Conservation (phyloP, 2,888 invertebrate species). For the Xestoiulus laeticollis region DNA sequence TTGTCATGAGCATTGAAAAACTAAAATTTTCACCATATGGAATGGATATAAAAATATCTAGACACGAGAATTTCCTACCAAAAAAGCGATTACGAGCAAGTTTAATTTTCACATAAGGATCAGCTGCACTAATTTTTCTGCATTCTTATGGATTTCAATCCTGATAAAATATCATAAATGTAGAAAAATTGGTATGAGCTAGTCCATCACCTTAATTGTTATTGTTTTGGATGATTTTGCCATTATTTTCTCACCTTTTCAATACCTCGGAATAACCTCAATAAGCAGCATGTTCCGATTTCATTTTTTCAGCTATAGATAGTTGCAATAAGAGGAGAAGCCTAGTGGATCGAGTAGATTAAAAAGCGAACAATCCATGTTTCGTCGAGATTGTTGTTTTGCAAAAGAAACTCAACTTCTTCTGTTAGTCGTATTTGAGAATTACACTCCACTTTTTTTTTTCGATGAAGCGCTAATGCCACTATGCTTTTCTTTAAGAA, state of each 20-base stretch:
- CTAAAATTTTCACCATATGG: neutral
- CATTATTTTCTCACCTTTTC: neutral
- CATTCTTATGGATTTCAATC: too few relatives aligned
- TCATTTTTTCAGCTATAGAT: neutral
- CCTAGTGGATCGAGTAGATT: neutral
- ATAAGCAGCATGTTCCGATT: neutral
- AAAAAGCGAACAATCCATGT: conserved; percentile 21
- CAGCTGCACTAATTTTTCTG: too few relatives aligned
- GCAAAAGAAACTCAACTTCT: neutral
- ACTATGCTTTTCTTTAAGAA: neutral
- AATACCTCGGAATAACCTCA: neutral
- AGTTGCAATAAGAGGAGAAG: neutral
- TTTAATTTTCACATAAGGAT: too few relatives aligned
- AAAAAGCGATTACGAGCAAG: too few relatives aligned
- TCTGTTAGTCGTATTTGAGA: neutral
- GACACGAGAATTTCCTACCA: too few relatives aligned
- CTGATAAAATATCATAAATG: too few relatives aligned
- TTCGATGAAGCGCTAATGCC: neutral
- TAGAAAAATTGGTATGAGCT: too few relatives aligned
- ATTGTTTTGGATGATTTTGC: neutral
- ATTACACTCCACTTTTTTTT: neutral
- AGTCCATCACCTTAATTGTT: too few relatives aligned
- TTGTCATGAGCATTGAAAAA: too few relatives aligned
- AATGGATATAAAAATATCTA: neutral
- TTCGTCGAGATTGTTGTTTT: neutral